Conservation (phyloP, 92 coral and sea anemone genomes). For the Metridium senile region DNA sequence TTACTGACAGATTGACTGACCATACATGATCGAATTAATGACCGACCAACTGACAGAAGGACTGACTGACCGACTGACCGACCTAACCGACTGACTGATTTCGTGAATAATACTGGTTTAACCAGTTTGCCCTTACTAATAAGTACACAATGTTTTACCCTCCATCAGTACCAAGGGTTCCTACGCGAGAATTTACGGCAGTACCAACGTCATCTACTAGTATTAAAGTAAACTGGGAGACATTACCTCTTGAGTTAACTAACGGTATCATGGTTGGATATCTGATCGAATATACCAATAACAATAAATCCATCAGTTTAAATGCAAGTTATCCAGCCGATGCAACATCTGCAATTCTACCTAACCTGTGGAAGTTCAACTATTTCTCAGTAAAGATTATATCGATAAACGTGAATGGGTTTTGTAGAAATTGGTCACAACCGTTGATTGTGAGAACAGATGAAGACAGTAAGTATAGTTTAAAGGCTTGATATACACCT, state of each 20-base stretch:
- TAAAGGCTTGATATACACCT: too few species aligned
- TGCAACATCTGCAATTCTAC: not conserved
- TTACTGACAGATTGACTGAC: not conserved
- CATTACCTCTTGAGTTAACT: conserved; percentile 42
- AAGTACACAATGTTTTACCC: too few species aligned
- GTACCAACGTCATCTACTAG: conserved; percentile 50
- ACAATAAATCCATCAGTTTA: conserved; percentile 29
- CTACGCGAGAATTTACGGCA: conserved; percentile 42
- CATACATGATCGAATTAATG: not conserved
- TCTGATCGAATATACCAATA: conserved; percentile 36
- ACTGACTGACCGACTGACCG: not conserved
- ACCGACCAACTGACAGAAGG: not conserved
- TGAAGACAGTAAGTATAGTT: conserved; percentile 65
- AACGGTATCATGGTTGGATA: conserved; percentile 70
- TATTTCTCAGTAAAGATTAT: conserved; percentile 58
- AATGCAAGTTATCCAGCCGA: conserved; percentile 28
- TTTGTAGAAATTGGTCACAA: conserved; percentile 44
- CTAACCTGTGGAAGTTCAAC: conserved; percentile 55
- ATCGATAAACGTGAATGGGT: conserved; percentile 61
- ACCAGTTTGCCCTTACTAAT: too few species aligned
- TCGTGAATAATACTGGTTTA: too few species aligned
- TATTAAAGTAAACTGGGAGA: conserved; percentile 50
- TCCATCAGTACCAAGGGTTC: conserved; percentile 56
- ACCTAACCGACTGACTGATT: not conserved
- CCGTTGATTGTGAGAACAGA: conserved; percentile 48